Percentiles rank a stretch among this genome's conserved stretches.
Conservation (phyloP, 2,888 invertebrate genomes). For the Labia minor region DNA sequence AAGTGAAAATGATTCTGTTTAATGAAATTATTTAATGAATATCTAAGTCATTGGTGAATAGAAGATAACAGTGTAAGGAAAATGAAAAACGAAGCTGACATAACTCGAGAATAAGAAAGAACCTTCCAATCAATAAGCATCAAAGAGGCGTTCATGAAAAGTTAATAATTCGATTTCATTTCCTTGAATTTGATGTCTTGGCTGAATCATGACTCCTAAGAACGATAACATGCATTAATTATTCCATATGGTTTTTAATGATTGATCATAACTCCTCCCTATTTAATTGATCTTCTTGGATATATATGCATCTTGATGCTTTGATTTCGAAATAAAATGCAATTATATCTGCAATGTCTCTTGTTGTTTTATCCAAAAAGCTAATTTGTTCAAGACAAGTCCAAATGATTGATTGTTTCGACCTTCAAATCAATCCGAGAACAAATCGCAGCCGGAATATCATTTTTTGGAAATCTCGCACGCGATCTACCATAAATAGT, state of each 20-base stretch:
- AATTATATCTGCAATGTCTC: no score
- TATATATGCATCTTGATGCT: no score
- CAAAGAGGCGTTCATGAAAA: not conserved
- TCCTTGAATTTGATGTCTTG: not conserved
- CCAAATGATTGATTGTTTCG: not conserved
- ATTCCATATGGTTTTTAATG: no score
- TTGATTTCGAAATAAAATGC: no score
- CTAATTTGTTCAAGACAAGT: no score
- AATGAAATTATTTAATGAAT: no score
- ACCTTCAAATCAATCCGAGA: not conserved
- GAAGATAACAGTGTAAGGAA: no score
- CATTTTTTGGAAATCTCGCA: not conserved
- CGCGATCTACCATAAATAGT: not conserved
- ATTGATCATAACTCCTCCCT: no score
- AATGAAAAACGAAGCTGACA: not conserved
- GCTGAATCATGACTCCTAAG: not conserved
- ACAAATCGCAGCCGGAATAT: not conserved
- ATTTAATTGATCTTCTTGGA: no score
- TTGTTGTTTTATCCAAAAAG: no score
- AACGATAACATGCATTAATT: not conserved
- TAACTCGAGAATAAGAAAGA: not conserved
- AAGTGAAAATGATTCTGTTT: no score
- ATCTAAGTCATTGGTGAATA: no score
- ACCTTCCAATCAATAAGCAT: not conserved
- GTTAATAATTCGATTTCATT: not conserved